Conservation (phyloP, 2,888 invertebrate genomes). For the Heliothis peltigera region DNA sequence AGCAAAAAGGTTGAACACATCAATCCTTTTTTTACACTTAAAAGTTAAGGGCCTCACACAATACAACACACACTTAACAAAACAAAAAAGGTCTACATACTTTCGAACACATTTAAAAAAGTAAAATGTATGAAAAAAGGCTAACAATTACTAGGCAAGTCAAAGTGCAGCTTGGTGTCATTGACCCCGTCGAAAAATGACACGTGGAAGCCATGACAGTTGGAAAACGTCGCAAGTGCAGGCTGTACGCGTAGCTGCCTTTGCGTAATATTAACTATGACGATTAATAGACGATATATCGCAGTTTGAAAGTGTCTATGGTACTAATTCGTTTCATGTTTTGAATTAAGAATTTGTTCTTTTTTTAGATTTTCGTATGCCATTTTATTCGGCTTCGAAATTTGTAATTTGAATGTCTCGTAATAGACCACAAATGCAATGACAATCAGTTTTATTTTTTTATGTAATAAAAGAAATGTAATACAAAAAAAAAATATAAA, state of each 20-base stretch:
- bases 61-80: neutral
- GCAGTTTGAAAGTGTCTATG: constrained; percentile 22
- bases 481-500: too few species aligned
- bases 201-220: constrained; percentile 73
- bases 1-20: neutral
- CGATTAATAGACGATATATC: constrained; percentile 38
- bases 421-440: too few species aligned
- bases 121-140: constrained; percentile 39
- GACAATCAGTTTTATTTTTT: too few species aligned
- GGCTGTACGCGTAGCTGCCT: constrained; percentile 41
- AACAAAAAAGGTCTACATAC: constrained; percentile 11
- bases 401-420: too few species aligned
- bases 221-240: constrained; percentile 54
- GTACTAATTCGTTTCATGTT: too few species aligned
- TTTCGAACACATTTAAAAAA: constrained; percentile 47
- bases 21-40: neutral
- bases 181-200: constrained; percentile 79
- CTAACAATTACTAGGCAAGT: constrained; percentile 72
- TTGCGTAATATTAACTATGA: constrained; percentile 34
- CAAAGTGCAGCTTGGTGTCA: constrained; percentile 80
- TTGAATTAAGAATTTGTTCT: constrained; percentile 15
- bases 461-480: too few species aligned
- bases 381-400: too few species aligned
- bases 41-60: neutral
- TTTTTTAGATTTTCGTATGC: too few species aligned